Evolutionary conservation across 1,140 invertebrate genomes (phyloP).

Genomic region (Metopolophium dirhodum): DNA sequence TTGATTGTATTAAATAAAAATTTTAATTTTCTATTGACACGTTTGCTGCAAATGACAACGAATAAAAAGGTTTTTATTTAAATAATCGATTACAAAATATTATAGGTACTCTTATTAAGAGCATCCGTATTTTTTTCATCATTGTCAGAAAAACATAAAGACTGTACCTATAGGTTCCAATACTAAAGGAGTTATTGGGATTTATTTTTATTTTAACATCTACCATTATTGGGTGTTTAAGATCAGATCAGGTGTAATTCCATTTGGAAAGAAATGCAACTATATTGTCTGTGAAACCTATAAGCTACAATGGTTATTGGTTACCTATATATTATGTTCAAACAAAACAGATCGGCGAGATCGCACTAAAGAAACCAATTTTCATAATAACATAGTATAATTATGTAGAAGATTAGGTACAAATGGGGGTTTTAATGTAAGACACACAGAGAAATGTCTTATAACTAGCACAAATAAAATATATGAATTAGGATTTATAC

Average conservation of each 20-base stretch:
- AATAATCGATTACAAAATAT: background rate
- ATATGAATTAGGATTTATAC: too few species aligned
- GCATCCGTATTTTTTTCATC: background rate
- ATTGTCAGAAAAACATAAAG: background rate
- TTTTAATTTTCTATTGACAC: background rate
- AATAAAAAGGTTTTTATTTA: background rate
- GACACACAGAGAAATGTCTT: too few species aligned
- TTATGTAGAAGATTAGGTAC: background rate
- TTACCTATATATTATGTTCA: background rate
- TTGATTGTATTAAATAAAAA: background rate
- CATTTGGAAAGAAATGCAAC: background rate
- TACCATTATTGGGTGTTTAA: too few species aligned
- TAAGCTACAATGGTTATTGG: background rate
- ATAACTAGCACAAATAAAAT: background rate
- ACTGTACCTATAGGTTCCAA: background rate
- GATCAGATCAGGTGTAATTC: background rate
- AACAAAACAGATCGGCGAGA: background rate
- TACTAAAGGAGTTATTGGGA: background rate
- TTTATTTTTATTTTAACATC: background rate
- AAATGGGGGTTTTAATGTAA: background rate
- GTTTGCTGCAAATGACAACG: background rate
- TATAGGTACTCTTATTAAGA: background rate
- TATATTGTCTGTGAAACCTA: background rate
- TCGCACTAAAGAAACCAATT: background rate
- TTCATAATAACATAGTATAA: background rate